Conservation (phyloP, 2,797 vertebrate genomes). For the Tragelaphus eurycerus region DNA sequence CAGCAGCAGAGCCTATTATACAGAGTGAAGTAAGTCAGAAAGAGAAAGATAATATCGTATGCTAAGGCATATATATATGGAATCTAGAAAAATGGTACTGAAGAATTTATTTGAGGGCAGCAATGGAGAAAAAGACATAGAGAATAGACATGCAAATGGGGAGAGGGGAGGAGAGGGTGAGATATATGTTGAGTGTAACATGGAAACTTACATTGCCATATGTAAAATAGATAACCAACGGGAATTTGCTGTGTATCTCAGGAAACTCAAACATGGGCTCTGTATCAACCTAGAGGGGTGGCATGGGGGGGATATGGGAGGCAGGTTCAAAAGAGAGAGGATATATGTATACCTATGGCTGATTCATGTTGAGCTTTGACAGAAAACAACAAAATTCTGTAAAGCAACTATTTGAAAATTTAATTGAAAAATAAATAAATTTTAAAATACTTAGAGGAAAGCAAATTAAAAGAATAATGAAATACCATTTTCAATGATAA, state of each 20-base stretch:
- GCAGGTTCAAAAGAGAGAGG: neutral
- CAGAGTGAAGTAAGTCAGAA: neutral
- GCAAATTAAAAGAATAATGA: neutral
- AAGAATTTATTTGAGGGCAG: neutral
- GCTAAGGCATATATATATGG: neutral
- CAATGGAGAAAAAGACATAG: neutral
- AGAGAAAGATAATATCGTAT: neutral
- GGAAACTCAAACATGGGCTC: neutral
- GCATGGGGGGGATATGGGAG: fast-evolving
- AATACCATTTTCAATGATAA: neutral
- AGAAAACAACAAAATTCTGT: neutral
- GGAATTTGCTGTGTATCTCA: neutral
- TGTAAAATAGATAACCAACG: neutral
- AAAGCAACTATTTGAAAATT: neutral
- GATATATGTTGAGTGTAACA: neutral
- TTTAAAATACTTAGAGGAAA: neutral
- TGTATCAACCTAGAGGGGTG: neutral
- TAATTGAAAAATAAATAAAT: neutral
- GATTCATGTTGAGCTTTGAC: neutral
- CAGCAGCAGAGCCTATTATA: neutral
- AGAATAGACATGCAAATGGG: neutral
- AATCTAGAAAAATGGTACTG: neutral
- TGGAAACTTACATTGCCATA: neutral
- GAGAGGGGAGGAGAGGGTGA: neutral
- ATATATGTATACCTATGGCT: neutral